Conservation (phyloP, 2,113 vertebrate genomes). For the Typhlomys cinereus region DNA sequence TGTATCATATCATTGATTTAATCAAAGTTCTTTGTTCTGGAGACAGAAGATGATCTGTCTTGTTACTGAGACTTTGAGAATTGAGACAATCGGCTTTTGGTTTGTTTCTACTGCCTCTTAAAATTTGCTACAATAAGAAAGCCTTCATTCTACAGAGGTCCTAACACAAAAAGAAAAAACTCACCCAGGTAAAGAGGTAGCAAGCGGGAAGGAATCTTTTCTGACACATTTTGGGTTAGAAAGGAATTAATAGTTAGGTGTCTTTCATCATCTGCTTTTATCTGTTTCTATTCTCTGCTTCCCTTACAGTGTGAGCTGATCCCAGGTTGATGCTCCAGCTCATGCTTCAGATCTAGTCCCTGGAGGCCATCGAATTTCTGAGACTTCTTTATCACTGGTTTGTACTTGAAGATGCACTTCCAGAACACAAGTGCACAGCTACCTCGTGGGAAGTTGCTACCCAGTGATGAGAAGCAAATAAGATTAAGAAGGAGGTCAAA, state of each 20-base stretch:
- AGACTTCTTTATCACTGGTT: not conserved
- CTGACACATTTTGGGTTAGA: not conserved
- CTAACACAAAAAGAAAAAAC: not conserved
- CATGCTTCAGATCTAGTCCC: not conserved
- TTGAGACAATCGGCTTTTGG: not conserved
- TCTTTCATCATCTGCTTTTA: not conserved
- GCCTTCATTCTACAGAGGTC: not conserved
- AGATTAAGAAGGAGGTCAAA: not conserved
- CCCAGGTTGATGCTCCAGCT: not conserved
- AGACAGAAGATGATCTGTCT: not conserved
- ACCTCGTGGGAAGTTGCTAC: not conserved
- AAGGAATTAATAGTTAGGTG: not conserved
- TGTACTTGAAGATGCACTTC: not conserved
- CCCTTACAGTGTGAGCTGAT: not conserved
- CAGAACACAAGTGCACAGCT: not conserved
- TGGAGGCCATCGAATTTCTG: not conserved
- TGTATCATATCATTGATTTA: not conserved
- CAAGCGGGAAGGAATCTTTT: not conserved
- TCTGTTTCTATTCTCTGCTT: not conserved
- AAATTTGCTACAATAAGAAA: not conserved
- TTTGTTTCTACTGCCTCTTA: not conserved
- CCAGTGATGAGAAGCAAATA: not conserved
- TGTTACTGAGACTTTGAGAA: not conserved
- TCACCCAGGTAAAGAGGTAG: constrained; percentile 6
- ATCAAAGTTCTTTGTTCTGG: not conserved